These are phyloP conservation scores for Gephyroberyx darwinii DNA, from an alignment of 2,797 vertebrate species.

Conservation along the genomic window DNA sequence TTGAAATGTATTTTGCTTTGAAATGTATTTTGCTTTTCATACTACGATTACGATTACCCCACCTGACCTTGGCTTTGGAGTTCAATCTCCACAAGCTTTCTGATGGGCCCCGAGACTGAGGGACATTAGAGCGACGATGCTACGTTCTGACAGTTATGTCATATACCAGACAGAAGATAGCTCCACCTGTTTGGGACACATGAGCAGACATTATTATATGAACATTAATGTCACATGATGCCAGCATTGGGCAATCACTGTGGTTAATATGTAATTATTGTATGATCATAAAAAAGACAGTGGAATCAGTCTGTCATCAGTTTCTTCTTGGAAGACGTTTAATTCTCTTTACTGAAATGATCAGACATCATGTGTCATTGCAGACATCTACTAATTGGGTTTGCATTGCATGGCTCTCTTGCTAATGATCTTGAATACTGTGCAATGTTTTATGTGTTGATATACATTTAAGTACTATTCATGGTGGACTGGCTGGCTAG, in stretches of 20 bases:
- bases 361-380: neutral
- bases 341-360: neutral
- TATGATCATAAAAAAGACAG: slow-evolving; percentile 29
- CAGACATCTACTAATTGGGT: neutral
- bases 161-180: slow-evolving; percentile 11
- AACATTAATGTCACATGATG: slow-evolving; percentile 16
- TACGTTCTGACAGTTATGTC: slow-evolving; percentile 35
- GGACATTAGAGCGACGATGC: slow-evolving; percentile 12
- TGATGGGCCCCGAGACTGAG: slow-evolving; percentile 36
- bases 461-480: neutral
- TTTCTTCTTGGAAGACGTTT: slow-evolving; percentile 1
- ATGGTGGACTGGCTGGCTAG: neutral
- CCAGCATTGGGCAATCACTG: slow-evolving; percentile 19
- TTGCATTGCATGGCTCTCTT: slow-evolving; percentile 8
- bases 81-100: slow-evolving; percentile 26
- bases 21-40: slow-evolving; percentile 54
- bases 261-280: slow-evolving; percentile 25
- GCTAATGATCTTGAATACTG: neutral
- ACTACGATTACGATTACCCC: slow-evolving; percentile 46
- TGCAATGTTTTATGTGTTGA: neutral
- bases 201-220: slow-evolving; percentile 3
- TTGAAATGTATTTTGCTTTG: slow-evolving; percentile 56
- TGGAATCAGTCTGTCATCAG: slow-evolving; percentile 5
- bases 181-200: slow-evolving; percentile 19
- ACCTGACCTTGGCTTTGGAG: slow-evolving; percentile 50